Evolutionary conservation across 2,797 vertebrate species (phyloP).

Genomic region (Leptoclinus maculatus): DNA sequence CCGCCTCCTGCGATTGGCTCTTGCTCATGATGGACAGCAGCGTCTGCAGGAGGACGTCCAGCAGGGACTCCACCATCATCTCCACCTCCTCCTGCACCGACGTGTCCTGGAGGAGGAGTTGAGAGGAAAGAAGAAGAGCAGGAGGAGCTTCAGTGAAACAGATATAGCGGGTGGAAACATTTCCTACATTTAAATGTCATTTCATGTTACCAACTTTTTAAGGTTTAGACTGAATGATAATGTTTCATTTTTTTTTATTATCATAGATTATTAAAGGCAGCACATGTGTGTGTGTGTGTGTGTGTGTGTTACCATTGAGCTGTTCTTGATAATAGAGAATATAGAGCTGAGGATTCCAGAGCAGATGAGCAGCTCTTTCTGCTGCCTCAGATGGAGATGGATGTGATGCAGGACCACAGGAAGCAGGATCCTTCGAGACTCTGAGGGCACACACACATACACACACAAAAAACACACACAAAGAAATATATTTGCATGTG

Average conservation of each 20-base stretch:
- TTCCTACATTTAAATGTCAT: neutral
- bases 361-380: conserved; percentile 98
- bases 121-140: neutral
- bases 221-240: neutral
- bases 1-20: conserved; percentile 99
- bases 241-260: neutral
- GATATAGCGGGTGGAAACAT: neutral
- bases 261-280: no score
- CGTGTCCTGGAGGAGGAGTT: conserved; percentile 46
- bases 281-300: conserved; percentile 22
- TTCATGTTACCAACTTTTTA: neutral
- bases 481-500: neutral
- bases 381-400: conserved; percentile 95
- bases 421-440: conserved; percentile 95
- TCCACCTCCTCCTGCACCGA: conserved; percentile 98
- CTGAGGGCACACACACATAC: conserved; percentile 71
- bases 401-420: conserved; percentile 98
- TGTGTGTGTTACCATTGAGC: conserved; percentile 88
- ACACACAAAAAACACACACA: neutral
- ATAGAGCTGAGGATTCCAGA: conserved; percentile 98
- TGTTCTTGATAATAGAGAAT: conserved; percentile 96
- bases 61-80: conserved; percentile 99
- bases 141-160: neutral
- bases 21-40: conserved; percentile 99
- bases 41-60: conserved; percentile 97